phyloP scores from a whole-genome alignment of 2,888 invertebrate species.

The Homarus gammarus region DNA sequence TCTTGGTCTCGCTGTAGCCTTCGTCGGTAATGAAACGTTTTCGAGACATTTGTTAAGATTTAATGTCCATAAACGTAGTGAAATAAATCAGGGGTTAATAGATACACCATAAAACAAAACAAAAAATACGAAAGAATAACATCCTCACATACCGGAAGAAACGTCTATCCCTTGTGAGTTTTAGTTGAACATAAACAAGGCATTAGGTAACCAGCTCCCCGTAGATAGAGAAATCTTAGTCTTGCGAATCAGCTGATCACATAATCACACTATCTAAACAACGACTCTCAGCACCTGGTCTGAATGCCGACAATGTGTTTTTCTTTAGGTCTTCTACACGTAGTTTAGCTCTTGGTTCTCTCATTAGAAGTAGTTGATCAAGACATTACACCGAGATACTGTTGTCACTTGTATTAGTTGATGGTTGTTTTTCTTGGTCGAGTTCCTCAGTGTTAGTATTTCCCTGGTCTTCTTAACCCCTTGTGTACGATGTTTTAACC shows the following conservation, averaged over 20 bases:
- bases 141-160: not conserved
- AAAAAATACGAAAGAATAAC: too few relatives aligned
- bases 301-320: not conserved
- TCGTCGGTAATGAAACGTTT: not conserved
- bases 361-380: too few relatives aligned
- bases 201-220: not conserved
- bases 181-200: not conserved
- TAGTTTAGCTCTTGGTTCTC: too few relatives aligned
- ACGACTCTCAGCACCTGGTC: not conserved
- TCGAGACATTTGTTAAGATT: not conserved
- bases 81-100: too few relatives aligned
- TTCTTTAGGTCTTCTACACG: not conserved
- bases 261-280: not conserved
- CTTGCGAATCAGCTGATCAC: not conserved
- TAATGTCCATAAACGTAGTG: not conserved
- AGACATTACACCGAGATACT: too few relatives aligned
- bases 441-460: too few relatives aligned
- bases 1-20: too few relatives aligned
- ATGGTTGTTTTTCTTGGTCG: conserved; percentile 16
- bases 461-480: too few relatives aligned
- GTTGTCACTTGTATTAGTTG: not conserved
- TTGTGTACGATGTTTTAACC: too few relatives aligned
- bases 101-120: too few relatives aligned
- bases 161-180: not conserved
- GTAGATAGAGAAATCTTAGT: not conserved